Conservation (phyloP, 2,797 vertebrate species). For the Pachyuromys duprasi region DNA sequence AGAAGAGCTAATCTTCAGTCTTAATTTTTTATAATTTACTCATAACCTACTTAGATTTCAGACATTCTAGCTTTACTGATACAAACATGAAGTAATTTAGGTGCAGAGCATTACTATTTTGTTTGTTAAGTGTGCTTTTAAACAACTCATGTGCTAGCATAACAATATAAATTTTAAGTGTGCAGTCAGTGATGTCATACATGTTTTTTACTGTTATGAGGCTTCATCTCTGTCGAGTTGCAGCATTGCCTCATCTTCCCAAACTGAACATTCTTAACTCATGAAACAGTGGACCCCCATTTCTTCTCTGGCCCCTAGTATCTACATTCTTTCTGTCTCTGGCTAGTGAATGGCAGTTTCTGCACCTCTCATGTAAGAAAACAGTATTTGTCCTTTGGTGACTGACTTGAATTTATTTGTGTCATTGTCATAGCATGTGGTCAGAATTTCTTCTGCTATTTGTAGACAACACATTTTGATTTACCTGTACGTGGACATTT, state of each 20-base stretch:
- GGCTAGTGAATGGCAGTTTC: background rate
- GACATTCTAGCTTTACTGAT: background rate
- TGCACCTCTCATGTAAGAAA: background rate
- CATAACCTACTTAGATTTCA: constrained; percentile 40
- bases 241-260: background rate
- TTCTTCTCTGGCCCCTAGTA: background rate
- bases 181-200: background rate
- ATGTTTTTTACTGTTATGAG: background rate
- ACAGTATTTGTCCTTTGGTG: background rate
- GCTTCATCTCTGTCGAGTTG: background rate
- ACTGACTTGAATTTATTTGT: background rate
- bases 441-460: background rate
- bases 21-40: constrained; percentile 30
- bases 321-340: background rate
- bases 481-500: background rate
- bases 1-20: background rate
- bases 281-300: background rate
- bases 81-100: constrained; percentile 9
- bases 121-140: background rate
- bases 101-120: background rate
- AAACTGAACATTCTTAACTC: background rate
- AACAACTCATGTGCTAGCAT: background rate
- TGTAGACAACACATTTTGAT: background rate
- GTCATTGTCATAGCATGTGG: background rate
- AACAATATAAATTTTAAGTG: background rate